Conservation (phyloP, 2,888 invertebrate genomes). For the Nebria salina region DNA sequence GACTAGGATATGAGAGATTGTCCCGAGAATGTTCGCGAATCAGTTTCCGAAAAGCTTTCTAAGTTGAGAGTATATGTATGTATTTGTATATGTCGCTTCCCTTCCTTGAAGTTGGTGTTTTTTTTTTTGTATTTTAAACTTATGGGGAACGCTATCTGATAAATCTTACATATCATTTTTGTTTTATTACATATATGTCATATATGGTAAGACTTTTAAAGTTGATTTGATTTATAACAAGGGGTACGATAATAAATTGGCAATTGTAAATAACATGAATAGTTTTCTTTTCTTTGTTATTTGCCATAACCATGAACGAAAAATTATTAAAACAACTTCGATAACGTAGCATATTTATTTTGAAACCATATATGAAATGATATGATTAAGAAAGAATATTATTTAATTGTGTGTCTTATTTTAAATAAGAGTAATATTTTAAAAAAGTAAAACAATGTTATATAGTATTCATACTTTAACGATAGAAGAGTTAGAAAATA, state of each 20-base stretch:
- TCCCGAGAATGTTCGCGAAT: background rate
- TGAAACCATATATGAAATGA: too few relatives aligned
- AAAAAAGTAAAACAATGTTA: too few relatives aligned
- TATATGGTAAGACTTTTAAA: background rate
- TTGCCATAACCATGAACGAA: too few relatives aligned
- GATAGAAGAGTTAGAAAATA: too few relatives aligned
- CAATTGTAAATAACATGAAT: background rate
- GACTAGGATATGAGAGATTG: background rate
- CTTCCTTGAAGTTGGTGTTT: background rate
- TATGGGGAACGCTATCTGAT: background rate
- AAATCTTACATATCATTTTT: background rate
- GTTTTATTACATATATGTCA: background rate
- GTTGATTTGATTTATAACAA: background rate
- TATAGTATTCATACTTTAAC: too few relatives aligned
- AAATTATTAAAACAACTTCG: too few relatives aligned
- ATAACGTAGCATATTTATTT: too few relatives aligned
- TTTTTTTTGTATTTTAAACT: background rate
- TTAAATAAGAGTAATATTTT: too few relatives aligned
- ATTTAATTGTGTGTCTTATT: too few relatives aligned
- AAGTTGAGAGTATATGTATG: background rate
- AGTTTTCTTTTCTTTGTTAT: background rate
- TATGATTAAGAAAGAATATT: too few relatives aligned
- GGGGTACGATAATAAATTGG: background rate
- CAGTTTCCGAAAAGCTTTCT: constrained; percentile 1
- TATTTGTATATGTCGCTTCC: background rate